A percentile compares a stretch with the other conserved stretches of the same genome.
Conservation (phyloP, 2,113 vertebrate genomes). For the Theristicus caerulescens region DNA sequence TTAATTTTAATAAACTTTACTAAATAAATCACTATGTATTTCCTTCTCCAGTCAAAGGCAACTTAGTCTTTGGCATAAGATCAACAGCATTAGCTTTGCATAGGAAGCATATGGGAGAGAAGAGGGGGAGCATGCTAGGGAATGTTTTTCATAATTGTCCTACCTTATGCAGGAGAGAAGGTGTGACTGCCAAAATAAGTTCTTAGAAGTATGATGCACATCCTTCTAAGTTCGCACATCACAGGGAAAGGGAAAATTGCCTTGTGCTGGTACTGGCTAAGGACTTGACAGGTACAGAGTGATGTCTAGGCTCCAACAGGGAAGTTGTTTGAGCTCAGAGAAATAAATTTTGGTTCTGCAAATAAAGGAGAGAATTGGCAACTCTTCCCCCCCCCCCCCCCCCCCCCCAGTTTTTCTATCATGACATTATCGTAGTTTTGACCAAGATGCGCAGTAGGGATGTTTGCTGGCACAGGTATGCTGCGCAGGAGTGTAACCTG, state of each 20-base stretch:
- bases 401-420: accelerated
- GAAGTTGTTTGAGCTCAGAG: background rate
- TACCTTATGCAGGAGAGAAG: background rate
- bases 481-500: accelerated
- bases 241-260: background rate
- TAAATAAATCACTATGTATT: background rate
- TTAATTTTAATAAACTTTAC: constrained; percentile 21
- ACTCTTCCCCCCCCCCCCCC: too few relatives aligned
- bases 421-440: background rate
- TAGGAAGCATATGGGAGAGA: background rate
- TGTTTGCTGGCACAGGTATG: background rate
- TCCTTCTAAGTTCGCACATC: background rate
- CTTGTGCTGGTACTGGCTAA: background rate
- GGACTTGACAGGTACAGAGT: background rate
- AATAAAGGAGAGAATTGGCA: background rate
- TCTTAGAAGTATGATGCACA: background rate
- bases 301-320: background rate
- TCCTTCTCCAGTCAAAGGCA: background rate
- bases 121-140: background rate
- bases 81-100: background rate
- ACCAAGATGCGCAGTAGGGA: background rate
- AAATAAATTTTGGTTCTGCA: background rate
- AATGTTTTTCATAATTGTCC: background rate
- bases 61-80: background rate
- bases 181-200: background rate